These are phyloP conservation scores for Macropis europaea DNA, from an alignment of 2,888 invertebrate genomes.

Conservation along the genomic window DNA sequence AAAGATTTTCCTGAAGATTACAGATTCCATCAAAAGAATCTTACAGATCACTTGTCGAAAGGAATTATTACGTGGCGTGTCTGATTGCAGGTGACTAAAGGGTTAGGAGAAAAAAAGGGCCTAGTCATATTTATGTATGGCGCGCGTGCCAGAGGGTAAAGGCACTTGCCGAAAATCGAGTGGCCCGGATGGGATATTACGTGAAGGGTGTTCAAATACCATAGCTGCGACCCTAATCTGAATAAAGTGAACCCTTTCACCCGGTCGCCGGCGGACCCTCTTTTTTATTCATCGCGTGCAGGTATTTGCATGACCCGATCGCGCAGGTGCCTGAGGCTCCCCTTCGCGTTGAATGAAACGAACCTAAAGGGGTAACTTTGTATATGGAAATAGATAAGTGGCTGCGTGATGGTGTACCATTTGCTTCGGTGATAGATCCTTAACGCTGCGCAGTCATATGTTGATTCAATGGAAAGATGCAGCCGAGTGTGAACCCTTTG, in stretches of 20 bases:
- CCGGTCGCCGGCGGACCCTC: conserved; percentile 60
- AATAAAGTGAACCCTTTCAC: conserved; percentile 74
- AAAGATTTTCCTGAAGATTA: no score
- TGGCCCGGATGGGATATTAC: conserved; percentile 62
- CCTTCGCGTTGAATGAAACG: conserved; percentile 62
- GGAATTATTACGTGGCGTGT: neutral
- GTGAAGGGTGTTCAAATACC: conserved; percentile 60
- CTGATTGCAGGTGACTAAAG: conserved; percentile 8
- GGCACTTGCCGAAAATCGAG: conserved; percentile 59
- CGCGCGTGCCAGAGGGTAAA: conserved; percentile 37
- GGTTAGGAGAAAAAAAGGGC: conserved; percentile 16
- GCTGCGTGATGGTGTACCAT: conserved; percentile 45
- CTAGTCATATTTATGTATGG: conserved; percentile 20
- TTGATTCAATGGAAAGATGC: conserved; percentile 33
- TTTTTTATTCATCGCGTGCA: conserved; percentile 70
- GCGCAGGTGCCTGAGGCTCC: conserved; percentile 67
- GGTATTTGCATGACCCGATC: conserved; percentile 72
- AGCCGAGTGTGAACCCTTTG: conserved; percentile 29
- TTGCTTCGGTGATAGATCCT: conserved; percentile 47
- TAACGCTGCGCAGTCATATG: conserved; percentile 34
- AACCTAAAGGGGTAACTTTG: conserved; percentile 62
- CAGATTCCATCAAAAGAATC: no score
- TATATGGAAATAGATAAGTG: conserved; percentile 69
- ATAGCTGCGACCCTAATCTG: conserved; percentile 71
- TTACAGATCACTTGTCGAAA: neutral